Conservation (phyloP, 2,797 vertebrate species). For the Lycodopsis pacificus region DNA sequence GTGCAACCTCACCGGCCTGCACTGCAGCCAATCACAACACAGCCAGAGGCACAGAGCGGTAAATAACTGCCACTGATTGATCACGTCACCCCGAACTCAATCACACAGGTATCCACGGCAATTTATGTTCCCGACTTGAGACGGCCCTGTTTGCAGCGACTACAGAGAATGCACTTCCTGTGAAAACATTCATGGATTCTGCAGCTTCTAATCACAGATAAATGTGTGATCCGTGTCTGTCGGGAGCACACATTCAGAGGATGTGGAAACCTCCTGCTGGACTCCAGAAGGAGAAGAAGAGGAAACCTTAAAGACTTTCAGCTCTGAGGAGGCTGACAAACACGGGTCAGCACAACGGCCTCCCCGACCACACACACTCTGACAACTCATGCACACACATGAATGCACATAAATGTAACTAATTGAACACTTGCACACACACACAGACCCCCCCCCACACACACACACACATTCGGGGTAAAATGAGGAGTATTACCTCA, state of each 20-base stretch:
- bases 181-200: background rate
- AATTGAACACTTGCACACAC: background rate
- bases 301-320: conserved; percentile 35
- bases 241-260: conserved; percentile 8
- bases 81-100: background rate
- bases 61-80: too few species aligned
- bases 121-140: conserved; percentile 9
- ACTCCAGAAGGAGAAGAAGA: conserved; percentile 33
- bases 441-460: background rate
- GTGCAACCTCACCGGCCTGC: conserved; percentile 33
- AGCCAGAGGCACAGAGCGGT: too few species aligned
- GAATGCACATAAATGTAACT: conserved; percentile 14
- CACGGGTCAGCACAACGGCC: conserved; percentile 28
- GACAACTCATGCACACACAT: conserved; percentile 20
- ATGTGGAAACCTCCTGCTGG: conserved; percentile 41
- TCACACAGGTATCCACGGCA: background rate
- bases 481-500: conserved; percentile 75
- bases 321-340: conserved; percentile 22
- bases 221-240: background rate
- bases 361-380: conserved; percentile 57
- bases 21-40: conserved; percentile 27
- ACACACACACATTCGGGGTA: conserved; percentile 35
- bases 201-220: background rate
- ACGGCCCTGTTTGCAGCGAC: background rate
- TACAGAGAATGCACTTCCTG: background rate